Evolutionary conservation across 2,888 invertebrate genomes (phyloP).

Genomic region (Teleiodes luculella): DNA sequence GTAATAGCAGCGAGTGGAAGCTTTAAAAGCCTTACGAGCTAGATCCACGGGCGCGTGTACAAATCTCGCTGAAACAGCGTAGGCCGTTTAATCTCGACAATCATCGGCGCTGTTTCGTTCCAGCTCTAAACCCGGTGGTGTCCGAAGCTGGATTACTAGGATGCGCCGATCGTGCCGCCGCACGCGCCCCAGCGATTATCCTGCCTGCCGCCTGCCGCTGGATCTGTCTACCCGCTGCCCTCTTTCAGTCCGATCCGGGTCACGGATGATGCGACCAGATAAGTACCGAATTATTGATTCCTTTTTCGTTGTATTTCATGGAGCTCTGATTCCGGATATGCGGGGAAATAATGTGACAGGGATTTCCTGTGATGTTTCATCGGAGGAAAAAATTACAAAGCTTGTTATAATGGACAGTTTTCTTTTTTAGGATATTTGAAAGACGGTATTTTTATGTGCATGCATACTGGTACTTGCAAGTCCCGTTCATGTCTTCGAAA

Average conservation of each 20-base stretch:
- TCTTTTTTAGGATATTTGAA: too few species aligned
- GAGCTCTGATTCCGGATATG: constrained; percentile 1
- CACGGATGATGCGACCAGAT: constrained; percentile 47
- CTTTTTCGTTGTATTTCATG: constrained; percentile 12
- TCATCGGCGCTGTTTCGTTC: constrained; percentile 62
- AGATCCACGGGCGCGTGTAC: constrained; percentile 17
- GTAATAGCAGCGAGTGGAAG: too few species aligned
- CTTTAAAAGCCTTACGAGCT: background rate
- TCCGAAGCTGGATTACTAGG: constrained; percentile 48
- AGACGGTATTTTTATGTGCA: too few species aligned
- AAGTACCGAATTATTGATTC: constrained; percentile 46
- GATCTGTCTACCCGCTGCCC: constrained; percentile 20
- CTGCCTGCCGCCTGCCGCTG: constrained; percentile 33
- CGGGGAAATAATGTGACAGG: background rate
- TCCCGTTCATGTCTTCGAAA: too few species aligned
- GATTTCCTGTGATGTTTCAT: background rate
- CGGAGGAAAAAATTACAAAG: background rate
- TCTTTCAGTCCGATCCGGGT: constrained; percentile 37
- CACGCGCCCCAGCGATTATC: constrained; percentile 64
- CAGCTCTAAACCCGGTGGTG: constrained; percentile 39
- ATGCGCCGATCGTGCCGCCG: constrained; percentile 62
- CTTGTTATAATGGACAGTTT: background rate
- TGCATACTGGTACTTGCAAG: too few species aligned
- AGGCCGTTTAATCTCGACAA: constrained; percentile 64
- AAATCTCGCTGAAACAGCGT: constrained; percentile 47